Base-by-base conservation (phyloP, 2,888 invertebrate genomes). In the Sepiola atlantica region DNA sequence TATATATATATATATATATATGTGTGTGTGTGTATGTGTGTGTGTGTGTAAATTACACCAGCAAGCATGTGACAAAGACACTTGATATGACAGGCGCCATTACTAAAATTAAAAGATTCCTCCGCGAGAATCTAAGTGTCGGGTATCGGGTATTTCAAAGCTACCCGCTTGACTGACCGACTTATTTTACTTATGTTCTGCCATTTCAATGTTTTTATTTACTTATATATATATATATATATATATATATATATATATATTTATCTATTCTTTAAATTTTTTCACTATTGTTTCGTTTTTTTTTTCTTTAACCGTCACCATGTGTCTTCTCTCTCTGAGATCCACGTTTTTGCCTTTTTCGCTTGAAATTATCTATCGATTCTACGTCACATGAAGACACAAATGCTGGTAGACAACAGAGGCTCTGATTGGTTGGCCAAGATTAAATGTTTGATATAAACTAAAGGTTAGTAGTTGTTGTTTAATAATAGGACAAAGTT, bases 71-170 rank as follows among this genome's bases (percentile, higher is more conserved):
- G 77, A 77, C 77, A 77, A 16, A 16, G 77, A 77, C n/a, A 77
- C n/a, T 28, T n/a, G 28, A n/a, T 77, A 77, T n/a, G n/a, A 14
- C 8, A n/a, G 77, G 77, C 77, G 77, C 77, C 77, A 77, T 77
- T 77, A 77, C n/a, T 77, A 77, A 77, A 77, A 77, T 77, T 77
- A 77, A 77, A 77, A 77, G 77, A 77, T 77, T n/a, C 77, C 77
- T 77, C 14, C 10, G 28, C 28, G 77, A 77, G 77, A 77, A n/a
- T 77, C n/a, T 77, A 77, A 77, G 77, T 77, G 77, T 77, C 16
- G 77, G 77, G 77, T 77, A 77, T 77, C 77, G n/a, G 18, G 28
- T 45, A 45, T 77, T 77, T 77, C 77, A 77, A 77, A 77, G 77
- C 77, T 77, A 77, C n/a, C 77, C 77, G 77, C 77, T 77, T 77